Evolutionary conservation across 2,888 invertebrate genomes (phyloP).

Genomic region (Eristalis pertinax): DNA sequence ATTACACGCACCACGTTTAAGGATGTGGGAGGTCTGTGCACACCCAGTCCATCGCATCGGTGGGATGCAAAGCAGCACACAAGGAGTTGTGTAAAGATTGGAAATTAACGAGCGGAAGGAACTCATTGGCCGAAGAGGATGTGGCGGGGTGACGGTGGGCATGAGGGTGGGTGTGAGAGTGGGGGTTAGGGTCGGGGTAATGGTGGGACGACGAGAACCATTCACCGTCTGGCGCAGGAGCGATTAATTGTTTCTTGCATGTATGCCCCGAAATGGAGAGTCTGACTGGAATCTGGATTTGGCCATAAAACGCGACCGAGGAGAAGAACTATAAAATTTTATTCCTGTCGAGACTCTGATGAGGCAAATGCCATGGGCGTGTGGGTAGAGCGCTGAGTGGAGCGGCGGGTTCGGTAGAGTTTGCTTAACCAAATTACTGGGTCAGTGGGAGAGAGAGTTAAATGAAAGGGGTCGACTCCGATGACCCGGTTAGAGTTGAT

Average conservation of each 20-base stretch:
- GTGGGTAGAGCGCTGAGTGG: no score
- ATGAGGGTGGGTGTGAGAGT: background rate
- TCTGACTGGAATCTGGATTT: conserved; percentile 1
- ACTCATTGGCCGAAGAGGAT: conserved; percentile 66
- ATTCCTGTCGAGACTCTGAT: background rate
- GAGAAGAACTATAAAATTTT: conserved; percentile 43
- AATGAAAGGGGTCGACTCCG: background rate
- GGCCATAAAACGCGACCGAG: conserved; percentile 53
- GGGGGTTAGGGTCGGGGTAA: no score
- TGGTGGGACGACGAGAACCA: background rate
- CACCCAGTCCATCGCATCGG: conserved; percentile 11
- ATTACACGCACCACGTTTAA: conserved; percentile 52
- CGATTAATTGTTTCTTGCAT: conserved; percentile 57
- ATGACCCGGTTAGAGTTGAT: background rate
- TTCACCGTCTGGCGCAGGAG: background rate
- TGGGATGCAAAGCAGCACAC: conserved; percentile 34
- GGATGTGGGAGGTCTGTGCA: conserved; percentile 2
- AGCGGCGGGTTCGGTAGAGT: background rate
- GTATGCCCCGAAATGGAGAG: conserved; percentile 29
- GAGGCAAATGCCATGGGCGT: no score
- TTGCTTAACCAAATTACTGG: background rate
- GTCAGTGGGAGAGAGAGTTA: background rate
- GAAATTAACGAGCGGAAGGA: conserved; percentile 70
- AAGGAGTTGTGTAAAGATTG: conserved; percentile 64
- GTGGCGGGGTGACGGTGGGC: background rate